Conservation (phyloP, 2,888 invertebrate genomes). For the Meteorus colon region DNA sequence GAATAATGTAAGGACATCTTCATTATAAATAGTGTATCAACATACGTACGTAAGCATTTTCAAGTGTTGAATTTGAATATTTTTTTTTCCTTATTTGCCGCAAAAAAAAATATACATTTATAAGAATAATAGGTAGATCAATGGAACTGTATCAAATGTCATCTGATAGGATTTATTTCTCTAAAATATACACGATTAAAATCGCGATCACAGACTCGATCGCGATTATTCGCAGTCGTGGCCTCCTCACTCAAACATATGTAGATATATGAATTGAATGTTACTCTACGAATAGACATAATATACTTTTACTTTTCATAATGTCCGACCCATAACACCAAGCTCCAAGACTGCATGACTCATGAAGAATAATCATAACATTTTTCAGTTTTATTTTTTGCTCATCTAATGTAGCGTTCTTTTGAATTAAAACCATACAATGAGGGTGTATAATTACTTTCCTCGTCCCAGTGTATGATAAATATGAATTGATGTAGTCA, state of each 20-base stretch:
- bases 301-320: conserved; percentile 42
- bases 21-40: conserved; percentile 26
- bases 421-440: conserved; percentile 20
- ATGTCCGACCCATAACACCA: background rate
- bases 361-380: conserved; percentile 1
- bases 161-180: conserved; percentile 59
- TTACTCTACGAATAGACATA: conserved; percentile 42
- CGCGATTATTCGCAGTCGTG: conserved; percentile 15
- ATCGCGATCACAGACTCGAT: conserved; percentile 64
- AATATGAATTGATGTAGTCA: background rate
- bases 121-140: background rate
- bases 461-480: background rate
- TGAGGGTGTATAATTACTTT: background rate
- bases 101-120: conserved; percentile 26
- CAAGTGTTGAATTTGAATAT: conserved; percentile 13
- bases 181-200: conserved; percentile 71
- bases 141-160: conserved; percentile 16
- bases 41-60: conserved; percentile 7
- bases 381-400: background rate
- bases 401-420: background rate
- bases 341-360: background rate
- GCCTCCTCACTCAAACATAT: background rate
- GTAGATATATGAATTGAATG: background rate
- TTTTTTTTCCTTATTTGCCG: background rate
- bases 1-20: background rate